Evolutionary conservation across 2,888 invertebrate species (phyloP), one percentile per base, ranked within the genome.

Genomic region (Trachelus iudaicus): DNA sequence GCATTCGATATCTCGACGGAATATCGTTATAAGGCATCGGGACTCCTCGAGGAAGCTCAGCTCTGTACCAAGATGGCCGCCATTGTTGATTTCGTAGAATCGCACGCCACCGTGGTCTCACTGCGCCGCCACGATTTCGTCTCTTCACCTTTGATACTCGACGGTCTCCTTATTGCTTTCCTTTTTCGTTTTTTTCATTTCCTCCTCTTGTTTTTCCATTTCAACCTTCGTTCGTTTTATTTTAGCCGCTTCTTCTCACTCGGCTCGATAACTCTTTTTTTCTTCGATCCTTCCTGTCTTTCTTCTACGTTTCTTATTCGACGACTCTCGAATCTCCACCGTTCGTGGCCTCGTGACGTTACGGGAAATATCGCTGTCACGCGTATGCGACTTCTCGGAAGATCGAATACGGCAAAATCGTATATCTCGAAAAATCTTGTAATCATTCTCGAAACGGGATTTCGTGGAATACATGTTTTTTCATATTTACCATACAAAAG

Each of bases 1-100:
- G 56, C 56, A 56, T 56, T 56, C 56, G 76, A 77, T 77, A 69
- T 1, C 31, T 37, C 77, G 34, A 79, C 71, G 74, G 31, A 79
- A 56, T 56, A 56, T 56, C 56, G 56, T 56, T 56, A 56, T 56
- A 56, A 56, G 56, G 23, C 56, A 23, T 56, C 56, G 23, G 23
- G 23, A 23, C 56, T 56, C 23, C 56, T 56, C 23, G 6, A 56
- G 23, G 56, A 56, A 23, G 56, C 56, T 23, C 2, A 56, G 9
- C 56, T 56, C 23, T 0, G 1, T 23, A 56, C 23, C 23, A 56
- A 56, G 56, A 56, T 56, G 56, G 56, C 56, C 9, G 56, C 23
- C 56, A 56, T 56, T 56, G 56, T 56, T 56, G 56, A 23, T 56
- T 56, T 56, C 56, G 23, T 56, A 56, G 56, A 56, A 56, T 56